phyloP scores from a whole-genome alignment of 2,113 vertebrate genomes.

The Lepisosteus oculatus region DNA sequence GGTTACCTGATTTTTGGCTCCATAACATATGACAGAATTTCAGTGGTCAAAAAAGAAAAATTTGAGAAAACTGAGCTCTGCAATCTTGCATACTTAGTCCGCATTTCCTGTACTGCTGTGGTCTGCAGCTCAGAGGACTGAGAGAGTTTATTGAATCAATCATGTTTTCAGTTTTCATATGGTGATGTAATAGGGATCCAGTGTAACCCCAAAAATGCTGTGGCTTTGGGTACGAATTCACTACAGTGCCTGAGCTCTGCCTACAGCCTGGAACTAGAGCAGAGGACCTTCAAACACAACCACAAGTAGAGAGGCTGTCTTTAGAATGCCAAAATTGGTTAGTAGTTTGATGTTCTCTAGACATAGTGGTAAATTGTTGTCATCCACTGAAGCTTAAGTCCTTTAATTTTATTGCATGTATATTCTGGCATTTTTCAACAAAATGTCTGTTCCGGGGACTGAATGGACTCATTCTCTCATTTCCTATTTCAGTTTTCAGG shows the following conservation, averaged over 20 bases:
- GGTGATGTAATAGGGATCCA: conserved; percentile 12
- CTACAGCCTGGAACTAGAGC: conserved; percentile 62
- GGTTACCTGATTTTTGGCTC: conserved; percentile 42
- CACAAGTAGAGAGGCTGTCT: conserved; percentile 58
- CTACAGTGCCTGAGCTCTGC: conserved; percentile 54
- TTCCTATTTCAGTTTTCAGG: conserved; percentile 11
- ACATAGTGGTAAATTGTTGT: conserved; percentile 57
- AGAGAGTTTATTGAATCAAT: conserved; percentile 13
- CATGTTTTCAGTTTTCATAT: conserved; percentile 14
- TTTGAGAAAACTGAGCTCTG: conserved; percentile 8
- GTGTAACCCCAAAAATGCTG: conserved; percentile 17
- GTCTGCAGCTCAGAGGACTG: conserved; percentile 7
- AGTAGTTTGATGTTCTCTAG: conserved; percentile 59
- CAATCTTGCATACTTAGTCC: conserved; percentile 18
- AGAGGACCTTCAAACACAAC: conserved; percentile 62
- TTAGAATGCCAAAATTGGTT: conserved; percentile 60
- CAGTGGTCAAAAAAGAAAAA: conserved; percentile 26
- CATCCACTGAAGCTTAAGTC: conserved; percentile 47
- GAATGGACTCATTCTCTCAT: conserved; percentile 16
- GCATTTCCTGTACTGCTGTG: not conserved
- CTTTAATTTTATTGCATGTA: conserved; percentile 44
- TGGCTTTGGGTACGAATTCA: conserved; percentile 42
- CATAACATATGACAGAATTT: conserved; percentile 34
- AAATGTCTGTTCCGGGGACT: conserved; percentile 12
- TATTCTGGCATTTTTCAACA: conserved; percentile 23